Evolutionary conservation across 2,113 vertebrate species (phyloP), one percentile per base, ranked within the genome.

Genomic region (Physeter macrocephalus): DNA sequence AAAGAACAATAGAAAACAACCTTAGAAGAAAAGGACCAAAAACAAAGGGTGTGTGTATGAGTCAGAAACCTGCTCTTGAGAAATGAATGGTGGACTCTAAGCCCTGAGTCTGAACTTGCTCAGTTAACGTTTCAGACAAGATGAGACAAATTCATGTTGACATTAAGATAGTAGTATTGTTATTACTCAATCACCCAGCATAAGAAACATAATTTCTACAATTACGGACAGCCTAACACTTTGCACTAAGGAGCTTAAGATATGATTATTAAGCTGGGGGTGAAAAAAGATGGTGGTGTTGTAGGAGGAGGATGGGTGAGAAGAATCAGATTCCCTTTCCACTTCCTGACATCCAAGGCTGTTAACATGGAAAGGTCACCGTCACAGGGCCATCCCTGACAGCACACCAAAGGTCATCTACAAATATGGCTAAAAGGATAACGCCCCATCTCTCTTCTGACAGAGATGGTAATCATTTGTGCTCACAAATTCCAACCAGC

Each of bases 71-170:
- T 64, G 14, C 61, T 85, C 49, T 80, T 89, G 57, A 88, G 88
- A 88, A 93, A 66, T 49, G 23, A 67, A 92, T 1, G 27, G 54
- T 31, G 34, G 81, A 90, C 61, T 77, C 64, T 31, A 88, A 88
- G 83, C 75, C n/a, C 74, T 92, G 49, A 52, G 64, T 36, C 49
- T 93, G 57, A 82, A 67, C 49, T 64, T 88, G 62, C 27, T 88
- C 77, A 85, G 46, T 54, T 90, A 82, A 86, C 69, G 84, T 57
- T 90, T 67, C 88, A 94, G 52, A 91, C 75, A 88, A 88, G 93
- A 96, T 64, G 72, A 90, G 57, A 87, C 61, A 81, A 80, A 96
- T 92, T 93, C 67, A 85, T 21, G 89, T 2, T 36, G 71, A 85
- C 62, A 96, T 6, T 31, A 82, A 83, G n/a, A 75, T 10, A 92